Evolutionary conservation across 2,113 vertebrate species (phyloP).

Genomic region (Mugil cephalus): DNA sequence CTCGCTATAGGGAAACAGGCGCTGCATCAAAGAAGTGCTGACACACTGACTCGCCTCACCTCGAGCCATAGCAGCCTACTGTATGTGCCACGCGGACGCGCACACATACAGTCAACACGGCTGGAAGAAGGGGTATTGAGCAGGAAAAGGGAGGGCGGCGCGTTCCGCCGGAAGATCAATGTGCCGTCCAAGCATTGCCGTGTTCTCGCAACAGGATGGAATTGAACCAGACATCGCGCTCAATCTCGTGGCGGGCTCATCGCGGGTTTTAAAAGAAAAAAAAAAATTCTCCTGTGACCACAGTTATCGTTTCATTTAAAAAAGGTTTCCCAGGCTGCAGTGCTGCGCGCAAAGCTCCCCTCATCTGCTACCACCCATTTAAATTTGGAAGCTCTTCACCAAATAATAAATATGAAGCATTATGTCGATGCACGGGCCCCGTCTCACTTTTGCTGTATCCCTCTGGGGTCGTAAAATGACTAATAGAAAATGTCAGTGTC

Average conservation of each 20-base stretch:
- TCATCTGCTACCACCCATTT: conserved; percentile 49
- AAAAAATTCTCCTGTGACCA: too few relatives aligned
- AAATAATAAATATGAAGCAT: conserved; percentile 65
- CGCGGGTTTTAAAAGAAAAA: background rate
- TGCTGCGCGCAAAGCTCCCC: conserved; percentile 23
- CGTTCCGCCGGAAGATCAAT: conserved; percentile 31
- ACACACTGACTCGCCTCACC: conserved; percentile 64
- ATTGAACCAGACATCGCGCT: conserved; percentile 3
- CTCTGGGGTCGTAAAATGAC: conserved; percentile 57
- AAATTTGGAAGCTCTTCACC: conserved; percentile 40
- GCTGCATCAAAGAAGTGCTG: conserved; percentile 68
- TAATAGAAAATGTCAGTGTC: conserved; percentile 48
- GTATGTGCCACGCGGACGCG: background rate
- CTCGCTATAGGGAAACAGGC: conserved; percentile 59
- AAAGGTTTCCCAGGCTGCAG: conserved; percentile 21
- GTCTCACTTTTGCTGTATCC: conserved; percentile 44
- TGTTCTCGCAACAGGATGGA: conserved; percentile 9
- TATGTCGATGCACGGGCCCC: conserved; percentile 22
- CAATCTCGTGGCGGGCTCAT: background rate
- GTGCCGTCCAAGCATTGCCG: background rate
- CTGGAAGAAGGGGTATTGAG: conserved; percentile 6
- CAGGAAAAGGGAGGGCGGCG: background rate
- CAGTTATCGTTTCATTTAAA: background rate
- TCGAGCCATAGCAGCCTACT: conserved; percentile 47
- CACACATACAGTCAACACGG: conserved; percentile 2